Base-by-base conservation (phyloP, 92 coral and sea anemone genomes). In the Anthopleura xanthogrammica region DNA sequence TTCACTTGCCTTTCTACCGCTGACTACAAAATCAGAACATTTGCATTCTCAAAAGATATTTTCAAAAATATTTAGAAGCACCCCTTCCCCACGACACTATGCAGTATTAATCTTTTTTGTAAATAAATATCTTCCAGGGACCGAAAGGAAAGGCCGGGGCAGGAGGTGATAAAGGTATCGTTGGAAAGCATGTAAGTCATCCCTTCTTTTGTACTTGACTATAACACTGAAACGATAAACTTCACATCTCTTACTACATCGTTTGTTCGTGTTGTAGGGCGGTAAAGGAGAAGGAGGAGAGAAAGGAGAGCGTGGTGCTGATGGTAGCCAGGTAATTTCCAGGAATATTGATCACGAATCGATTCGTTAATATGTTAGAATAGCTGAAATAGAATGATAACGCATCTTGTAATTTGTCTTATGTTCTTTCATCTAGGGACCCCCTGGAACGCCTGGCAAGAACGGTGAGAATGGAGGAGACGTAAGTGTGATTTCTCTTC, bases 401-500 rank as follows among this genome's bases (percentile, higher is more conserved):
- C n/a, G 12, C 17, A 57, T 23, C n/a, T n/a, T n/a, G n/a, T n/a
- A n/a, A n/a, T n/a, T n/a, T 83, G 16, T 23, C 79, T 36, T 64
- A 2, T 62, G 39, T 43, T 74, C 64, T 9, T 0, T 46, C 50
- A 46, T 46, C 7, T 72, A 85, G 88, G 88, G 88, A 17, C 70
- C 83, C 0, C 77, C 79, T 68, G 88, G 88, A 41, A 76, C 36
- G 64, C 43, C 70, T 29, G 88, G 88, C 50, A 85, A 79, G 83
- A 85, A 85, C 79, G 88, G 88, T 19, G 58, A 23, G 42, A 79
- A 85, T 60, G 88, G 83, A n/a, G 78, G 4, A 13, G 88, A 85
- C 50, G 88, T 85, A 79, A 85, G 79, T 76, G 36, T 12, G 5
- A 16, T 75, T 75, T 12, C 43, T 41, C 2, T 39, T 41, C 29